phyloP scores from a whole-genome alignment of 30 jellyfish, hydroid and myxozoan species.

The Aurelia coerulea region DNA sequence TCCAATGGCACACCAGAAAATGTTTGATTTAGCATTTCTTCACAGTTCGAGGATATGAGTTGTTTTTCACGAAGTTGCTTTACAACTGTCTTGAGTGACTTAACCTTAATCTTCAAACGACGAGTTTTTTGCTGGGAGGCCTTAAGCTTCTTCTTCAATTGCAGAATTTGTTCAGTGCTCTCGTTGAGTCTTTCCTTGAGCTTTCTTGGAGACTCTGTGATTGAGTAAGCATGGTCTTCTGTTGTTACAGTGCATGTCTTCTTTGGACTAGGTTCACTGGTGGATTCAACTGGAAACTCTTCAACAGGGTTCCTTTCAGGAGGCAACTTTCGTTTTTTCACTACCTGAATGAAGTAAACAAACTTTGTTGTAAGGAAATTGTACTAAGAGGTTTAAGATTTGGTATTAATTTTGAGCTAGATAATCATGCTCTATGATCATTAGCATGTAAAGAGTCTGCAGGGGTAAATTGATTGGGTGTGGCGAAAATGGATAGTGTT shows the following conservation, averaged over 20 bases:
- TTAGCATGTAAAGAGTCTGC: too few species aligned
- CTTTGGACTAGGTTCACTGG: conserved; percentile 4
- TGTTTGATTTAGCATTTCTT: conserved; percentile 40
- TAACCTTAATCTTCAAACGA: conserved; percentile 20
- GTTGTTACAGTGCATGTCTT: background rate
- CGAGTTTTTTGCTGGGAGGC: conserved; percentile 43
- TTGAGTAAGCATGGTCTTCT: conserved; percentile 25
- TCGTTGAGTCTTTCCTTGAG: conserved; percentile 36
- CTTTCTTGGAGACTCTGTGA: conserved; percentile 39
- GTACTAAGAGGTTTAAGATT: too few species aligned
- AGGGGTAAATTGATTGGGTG: background rate
- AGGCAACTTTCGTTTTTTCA: conserved; percentile 5
- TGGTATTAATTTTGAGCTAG: too few species aligned
- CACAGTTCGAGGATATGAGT: conserved; percentile 65
- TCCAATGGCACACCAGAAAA: conserved; percentile 61
- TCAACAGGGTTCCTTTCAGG: background rate
- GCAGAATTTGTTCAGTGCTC: conserved; percentile 4
- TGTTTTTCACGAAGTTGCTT: conserved; percentile 27
- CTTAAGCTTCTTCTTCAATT: conserved; percentile 22
- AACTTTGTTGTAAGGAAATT: background rate
- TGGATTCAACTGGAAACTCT: background rate
- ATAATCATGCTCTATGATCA: too few species aligned
- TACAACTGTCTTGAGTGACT: conserved; percentile 43
- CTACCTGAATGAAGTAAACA: background rate
- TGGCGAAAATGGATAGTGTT: background rate